A percentile compares a stretch with the other conserved stretches of the same genome.
Evolutionary conservation across 2,113 vertebrate genomes (phyloP).

Genomic region (Clarias magur): DNA sequence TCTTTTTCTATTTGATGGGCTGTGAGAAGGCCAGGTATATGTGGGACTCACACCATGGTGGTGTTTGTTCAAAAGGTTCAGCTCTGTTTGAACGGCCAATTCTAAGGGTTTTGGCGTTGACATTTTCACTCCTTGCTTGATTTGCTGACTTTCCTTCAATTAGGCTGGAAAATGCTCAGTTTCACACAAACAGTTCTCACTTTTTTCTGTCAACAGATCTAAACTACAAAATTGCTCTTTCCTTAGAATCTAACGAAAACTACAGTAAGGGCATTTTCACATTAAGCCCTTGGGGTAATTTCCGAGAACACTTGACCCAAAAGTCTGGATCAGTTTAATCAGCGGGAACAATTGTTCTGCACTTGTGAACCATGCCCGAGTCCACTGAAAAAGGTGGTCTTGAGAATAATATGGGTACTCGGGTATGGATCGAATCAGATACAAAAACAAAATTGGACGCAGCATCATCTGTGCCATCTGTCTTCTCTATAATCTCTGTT

Average conservation of each 20-base stretch:
- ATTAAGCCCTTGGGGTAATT: no score
- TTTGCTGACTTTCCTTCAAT: conserved; percentile 27
- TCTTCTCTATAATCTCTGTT: no score
- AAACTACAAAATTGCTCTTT: background rate
- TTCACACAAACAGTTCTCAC: conserved; percentile 9
- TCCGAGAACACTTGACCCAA: no score
- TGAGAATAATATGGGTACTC: no score
- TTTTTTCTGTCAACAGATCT: background rate
- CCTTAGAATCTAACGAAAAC: background rate
- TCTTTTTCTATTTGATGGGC: conserved; percentile 50
- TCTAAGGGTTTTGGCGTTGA: conserved; percentile 44
- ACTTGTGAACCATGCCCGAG: no score
- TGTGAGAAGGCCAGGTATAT: conserved; percentile 19
- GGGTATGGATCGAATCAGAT: no score
- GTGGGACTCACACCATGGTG: background rate
- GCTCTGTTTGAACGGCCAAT: conserved; percentile 5
- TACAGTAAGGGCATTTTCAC: no score
- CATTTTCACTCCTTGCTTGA: conserved; percentile 39
- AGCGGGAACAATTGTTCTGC: no score
- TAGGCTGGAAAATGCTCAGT: conserved; percentile 7
- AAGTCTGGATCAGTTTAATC: no score
- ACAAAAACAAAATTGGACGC: no score
- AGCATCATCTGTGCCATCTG: no score
- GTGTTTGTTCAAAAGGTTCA: conserved; percentile 6
- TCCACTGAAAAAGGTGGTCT: no score